phyloP scores from a whole-genome alignment of 1,140 invertebrate genomes.

The Drosophila pallidifrons region DNA sequence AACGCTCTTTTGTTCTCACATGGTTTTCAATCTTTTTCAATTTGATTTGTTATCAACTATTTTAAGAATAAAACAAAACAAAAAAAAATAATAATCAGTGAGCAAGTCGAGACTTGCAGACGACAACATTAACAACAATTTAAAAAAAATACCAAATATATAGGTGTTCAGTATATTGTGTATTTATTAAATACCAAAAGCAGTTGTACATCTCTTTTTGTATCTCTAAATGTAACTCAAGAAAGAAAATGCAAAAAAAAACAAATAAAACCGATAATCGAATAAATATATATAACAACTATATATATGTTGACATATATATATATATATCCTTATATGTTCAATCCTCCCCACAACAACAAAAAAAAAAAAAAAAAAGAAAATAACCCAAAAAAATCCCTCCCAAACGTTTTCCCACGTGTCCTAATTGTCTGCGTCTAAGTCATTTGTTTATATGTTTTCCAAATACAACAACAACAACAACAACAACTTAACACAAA shows the following conservation, averaged over 20 bases:
- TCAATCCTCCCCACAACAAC: constrained; percentile 47
- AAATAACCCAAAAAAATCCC: constrained; percentile 35
- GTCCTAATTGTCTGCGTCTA: constrained; percentile 87
- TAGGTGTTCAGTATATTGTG: constrained; percentile 47
- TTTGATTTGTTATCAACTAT: constrained; percentile 46
- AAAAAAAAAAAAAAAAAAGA: constrained; percentile 46
- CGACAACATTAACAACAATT: constrained; percentile 39
- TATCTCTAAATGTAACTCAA: constrained; percentile 43
- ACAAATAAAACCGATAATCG: constrained; percentile 49
- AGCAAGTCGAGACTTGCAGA: constrained; percentile 40
- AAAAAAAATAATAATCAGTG: constrained; percentile 24
- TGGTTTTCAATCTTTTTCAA: constrained; percentile 30
- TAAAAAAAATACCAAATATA: constrained; percentile 27
- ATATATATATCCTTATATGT: constrained; percentile 79
- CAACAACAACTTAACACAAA: constrained; percentile 59
- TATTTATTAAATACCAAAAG: constrained; percentile 30
- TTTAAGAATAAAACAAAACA: constrained; percentile 43
- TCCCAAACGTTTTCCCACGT: constrained; percentile 82
- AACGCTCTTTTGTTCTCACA: constrained; percentile 43
- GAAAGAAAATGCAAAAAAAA: constrained; percentile 34
- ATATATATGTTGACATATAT: constrained; percentile 45
- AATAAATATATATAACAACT: constrained; percentile 57
- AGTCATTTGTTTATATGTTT: constrained; percentile 85
- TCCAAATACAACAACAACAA: constrained; percentile 78
- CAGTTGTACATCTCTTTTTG: constrained; percentile 45